Conservation (phyloP, 2,113 vertebrate genomes). For the Pollachius pollachius region DNA sequence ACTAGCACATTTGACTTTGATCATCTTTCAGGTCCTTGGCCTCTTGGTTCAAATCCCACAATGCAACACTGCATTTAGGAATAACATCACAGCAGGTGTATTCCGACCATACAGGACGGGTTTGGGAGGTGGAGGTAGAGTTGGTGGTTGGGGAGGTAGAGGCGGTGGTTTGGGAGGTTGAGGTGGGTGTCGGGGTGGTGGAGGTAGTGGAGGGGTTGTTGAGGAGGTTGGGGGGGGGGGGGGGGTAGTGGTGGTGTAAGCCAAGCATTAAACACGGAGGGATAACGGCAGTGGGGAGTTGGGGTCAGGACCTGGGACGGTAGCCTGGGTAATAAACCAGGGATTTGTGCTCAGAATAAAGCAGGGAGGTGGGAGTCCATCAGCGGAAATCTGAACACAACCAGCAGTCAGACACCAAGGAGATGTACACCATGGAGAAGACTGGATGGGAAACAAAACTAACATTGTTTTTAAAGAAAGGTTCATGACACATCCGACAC, state of each 20-base stretch:
- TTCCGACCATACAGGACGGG: constrained; percentile 61
- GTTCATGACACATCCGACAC: too few species aligned
- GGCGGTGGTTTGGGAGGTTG: constrained; percentile 7
- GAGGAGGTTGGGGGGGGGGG: neutral
- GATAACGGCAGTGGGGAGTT: constrained; percentile 63
- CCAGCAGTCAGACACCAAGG: too few species aligned
- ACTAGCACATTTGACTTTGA: too few species aligned
- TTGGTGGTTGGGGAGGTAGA: neutral
- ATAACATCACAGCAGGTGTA: constrained; percentile 51
- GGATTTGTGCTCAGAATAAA: constrained; percentile 70
- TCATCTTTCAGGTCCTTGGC: too few species aligned
- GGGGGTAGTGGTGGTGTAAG: constrained; percentile 16
- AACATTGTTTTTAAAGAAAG: too few species aligned
- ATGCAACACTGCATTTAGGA: too few species aligned
- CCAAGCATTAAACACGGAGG: constrained; percentile 54
- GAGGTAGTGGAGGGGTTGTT: too few species aligned
- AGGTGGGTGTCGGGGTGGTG: too few species aligned
- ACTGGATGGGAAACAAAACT: too few species aligned
- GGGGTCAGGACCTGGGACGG: constrained; percentile 65
- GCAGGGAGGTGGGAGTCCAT: constrained; percentile 37
- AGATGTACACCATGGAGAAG: too few species aligned
- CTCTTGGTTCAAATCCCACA: too few species aligned
- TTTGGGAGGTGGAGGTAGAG: constrained; percentile 5
- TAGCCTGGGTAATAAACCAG: constrained; percentile 67
- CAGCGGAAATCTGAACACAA: constrained; percentile 7